Conservation (phyloP, 1,140 invertebrate genomes). For the Ectropis grisescens region DNA sequence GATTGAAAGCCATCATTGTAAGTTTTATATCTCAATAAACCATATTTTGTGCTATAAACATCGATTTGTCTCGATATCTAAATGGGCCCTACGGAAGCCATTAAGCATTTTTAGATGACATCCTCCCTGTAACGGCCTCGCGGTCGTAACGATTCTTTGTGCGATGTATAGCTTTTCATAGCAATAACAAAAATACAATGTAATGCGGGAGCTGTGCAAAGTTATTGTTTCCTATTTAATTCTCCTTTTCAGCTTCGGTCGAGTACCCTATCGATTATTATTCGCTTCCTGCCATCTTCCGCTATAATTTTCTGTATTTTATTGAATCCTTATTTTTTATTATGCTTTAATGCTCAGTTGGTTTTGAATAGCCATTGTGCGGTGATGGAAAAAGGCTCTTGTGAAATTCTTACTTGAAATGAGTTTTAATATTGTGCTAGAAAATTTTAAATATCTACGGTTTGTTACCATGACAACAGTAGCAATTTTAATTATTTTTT, state of each 20-base stretch:
- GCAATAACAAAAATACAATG: too few relatives aligned
- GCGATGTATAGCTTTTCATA: too few relatives aligned
- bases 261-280: slow-evolving; percentile 6
- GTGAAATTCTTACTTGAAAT: too few relatives aligned
- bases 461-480: too few relatives aligned
- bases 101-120: slow-evolving; percentile 14
- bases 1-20: too few relatives aligned
- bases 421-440: too few relatives aligned
- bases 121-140: not conserved
- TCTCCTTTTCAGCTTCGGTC: not conserved
- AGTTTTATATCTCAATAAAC: slow-evolving; percentile 36
- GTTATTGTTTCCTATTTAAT: slow-evolving; percentile 11
- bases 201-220: too few relatives aligned
- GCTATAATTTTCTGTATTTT: slow-evolving; percentile 7
- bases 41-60: slow-evolving; percentile 33
- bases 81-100: slow-evolving; percentile 30
- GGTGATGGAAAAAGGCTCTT: too few relatives aligned
- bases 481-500: too few relatives aligned
- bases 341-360: slow-evolving; percentile 3
- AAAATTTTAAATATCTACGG: too few relatives aligned
- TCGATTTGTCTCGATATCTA: slow-evolving; percentile 25
- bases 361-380: slow-evolving; percentile 4
- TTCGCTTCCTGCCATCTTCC: slow-evolving; percentile 5
- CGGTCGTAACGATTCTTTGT: too few relatives aligned
- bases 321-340: slow-evolving; percentile 4